A percentile compares a stretch with the other conserved stretches of the same genome.
These are phyloP conservation scores for Dendroctonus valens DNA, from an alignment of 1,140 invertebrate species.

Conservation along the genomic window DNA sequence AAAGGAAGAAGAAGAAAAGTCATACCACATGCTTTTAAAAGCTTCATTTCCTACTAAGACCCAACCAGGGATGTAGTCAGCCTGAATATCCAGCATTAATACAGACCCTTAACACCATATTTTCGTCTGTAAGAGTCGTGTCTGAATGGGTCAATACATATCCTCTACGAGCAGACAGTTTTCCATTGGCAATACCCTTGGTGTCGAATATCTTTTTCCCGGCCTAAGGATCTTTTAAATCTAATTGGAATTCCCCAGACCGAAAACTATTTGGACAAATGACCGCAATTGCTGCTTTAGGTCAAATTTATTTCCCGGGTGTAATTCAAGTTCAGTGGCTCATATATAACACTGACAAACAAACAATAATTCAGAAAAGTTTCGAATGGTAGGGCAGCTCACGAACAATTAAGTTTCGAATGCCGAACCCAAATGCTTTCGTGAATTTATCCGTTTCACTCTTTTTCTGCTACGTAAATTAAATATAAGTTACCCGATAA, in stretches of 20 bases:
- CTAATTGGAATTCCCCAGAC: conserved; percentile 2
- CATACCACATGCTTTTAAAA: no score
- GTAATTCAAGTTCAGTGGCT: not conserved
- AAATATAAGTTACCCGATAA: not conserved
- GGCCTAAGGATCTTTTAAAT: not conserved
- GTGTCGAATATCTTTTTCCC: no score
- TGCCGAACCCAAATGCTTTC: conserved; percentile 1
- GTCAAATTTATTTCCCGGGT: conserved; percentile 1
- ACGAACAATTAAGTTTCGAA: conserved; percentile 14
- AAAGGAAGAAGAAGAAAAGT: no score
- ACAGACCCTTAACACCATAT: no score
- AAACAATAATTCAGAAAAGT: conserved; percentile 15
- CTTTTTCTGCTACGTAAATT: not conserved
- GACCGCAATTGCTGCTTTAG: conserved; percentile 2
- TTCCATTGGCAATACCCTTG: no score
- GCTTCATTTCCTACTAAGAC: no score
- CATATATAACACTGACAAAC: conserved; percentile 7
- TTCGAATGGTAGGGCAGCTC: conserved; percentile 7
- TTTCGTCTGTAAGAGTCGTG: no score
- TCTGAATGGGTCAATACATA: no score
- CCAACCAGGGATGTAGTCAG: no score
- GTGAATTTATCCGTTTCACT: conserved; percentile 4
- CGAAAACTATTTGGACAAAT: not conserved
- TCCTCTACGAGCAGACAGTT: no score
- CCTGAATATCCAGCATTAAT: no score